Percentiles rank a stretch among this genome's conserved stretches.
These are phyloP conservation scores for Hirundichthys speculiger DNA, from an alignment of 2,113 vertebrate species.

Conservation along the genomic window DNA sequence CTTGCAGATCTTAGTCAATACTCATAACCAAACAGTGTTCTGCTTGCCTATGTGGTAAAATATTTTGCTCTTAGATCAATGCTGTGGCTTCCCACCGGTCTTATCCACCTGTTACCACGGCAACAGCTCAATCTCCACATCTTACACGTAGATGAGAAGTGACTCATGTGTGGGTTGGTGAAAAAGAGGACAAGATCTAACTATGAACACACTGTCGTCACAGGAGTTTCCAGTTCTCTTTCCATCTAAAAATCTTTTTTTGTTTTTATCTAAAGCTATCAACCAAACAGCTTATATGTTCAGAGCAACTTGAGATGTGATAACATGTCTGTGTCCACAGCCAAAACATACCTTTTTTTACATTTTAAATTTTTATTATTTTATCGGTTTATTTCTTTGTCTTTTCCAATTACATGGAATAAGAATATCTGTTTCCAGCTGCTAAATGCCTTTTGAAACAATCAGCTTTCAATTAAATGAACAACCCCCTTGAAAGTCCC, in stretches of 20 bases:
- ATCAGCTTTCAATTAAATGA: no score
- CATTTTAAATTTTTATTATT: no score
- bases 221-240: constrained; percentile 49
- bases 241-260: not conserved
- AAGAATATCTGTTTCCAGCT: no score
- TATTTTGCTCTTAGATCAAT: constrained; percentile 2
- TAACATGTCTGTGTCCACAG: no score
- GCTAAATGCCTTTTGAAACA: no score
- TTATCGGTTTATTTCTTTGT: no score
- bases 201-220: constrained; percentile 44
- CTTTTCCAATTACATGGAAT: no score
- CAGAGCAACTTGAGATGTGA: no score
- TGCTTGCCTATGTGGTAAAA: not conserved
- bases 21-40: not conserved
- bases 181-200: constrained; percentile 22
- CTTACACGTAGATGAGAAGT: constrained; percentile 40
- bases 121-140: constrained; percentile 46
- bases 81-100: constrained; percentile 38
- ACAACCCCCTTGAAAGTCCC: no score
- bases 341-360: no score
- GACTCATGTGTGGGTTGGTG: constrained; percentile 66
- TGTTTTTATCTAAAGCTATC: not conserved
- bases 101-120: constrained; percentile 66
- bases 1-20: not conserved
- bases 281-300: not conserved